Base-by-base conservation (phyloP, 2,888 invertebrate species). In the Drosophila koepferae region DNA sequence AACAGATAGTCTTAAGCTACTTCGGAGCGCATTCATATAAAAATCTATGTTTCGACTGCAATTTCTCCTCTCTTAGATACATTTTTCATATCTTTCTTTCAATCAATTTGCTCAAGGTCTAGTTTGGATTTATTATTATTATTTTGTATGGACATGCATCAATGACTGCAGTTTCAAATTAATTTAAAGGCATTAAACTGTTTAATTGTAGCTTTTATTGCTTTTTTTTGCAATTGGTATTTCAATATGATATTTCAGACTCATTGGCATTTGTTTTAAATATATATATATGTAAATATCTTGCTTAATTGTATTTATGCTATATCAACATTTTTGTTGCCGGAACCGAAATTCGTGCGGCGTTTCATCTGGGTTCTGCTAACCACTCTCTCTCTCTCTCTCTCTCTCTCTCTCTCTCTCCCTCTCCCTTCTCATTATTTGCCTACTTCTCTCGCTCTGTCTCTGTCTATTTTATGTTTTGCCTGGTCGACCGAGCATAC, bases 301-400 rank as follows among this genome's bases (percentile, higher is more conserved):
- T 69, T 38, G 41, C 66, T 80, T 75, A 70, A 77, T 77, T 80
- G 70, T 74, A 55, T 69, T 54, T 62, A 28, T 38, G 60, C 63
- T 40, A 74, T 55, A 62, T 68, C 60, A 63, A 61, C 56, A 61
- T 49, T 54, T 61, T 64, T 38, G n/a, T 10, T 43, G 14, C 12
- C 12, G 2, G 31, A 46, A 55, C 41, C 23, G 38, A 28, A 12
- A 31, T 18, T 12, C 23, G 31, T 28, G 31, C 23, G 16, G 4
- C 31, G n/a, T 31, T 31, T 31, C 31, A 31, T 28, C 48, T 48
- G 18, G 10, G 14, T 43, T 18, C n/a, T 10, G 44, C 54, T 46
- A 75, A 60, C 70, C 51, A 20, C 55, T n/a, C n/a, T 28, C 28
- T 16, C 59, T 38, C 20, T 20, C 49, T 20, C 44, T 16, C 40